A percentile compares a stretch with the other conserved stretches of the same genome.
Conservation (phyloP, 2,888 invertebrate genomes). For the Automeris io region DNA sequence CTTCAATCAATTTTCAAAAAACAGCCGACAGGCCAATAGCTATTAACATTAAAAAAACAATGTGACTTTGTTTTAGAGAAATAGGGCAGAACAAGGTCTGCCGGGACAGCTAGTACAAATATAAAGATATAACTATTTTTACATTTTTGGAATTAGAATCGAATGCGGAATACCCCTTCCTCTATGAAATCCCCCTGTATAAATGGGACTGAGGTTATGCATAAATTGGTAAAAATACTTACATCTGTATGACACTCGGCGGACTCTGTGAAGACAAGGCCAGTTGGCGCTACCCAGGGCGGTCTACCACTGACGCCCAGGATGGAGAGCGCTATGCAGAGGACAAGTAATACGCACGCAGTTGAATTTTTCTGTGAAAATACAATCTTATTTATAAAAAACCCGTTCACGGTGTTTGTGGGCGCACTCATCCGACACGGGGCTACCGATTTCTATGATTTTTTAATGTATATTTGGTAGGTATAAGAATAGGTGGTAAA, state of each 20-base stretch:
- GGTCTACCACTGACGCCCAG: constrained; percentile 44
- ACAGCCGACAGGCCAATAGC: no score
- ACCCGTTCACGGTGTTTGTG: background rate
- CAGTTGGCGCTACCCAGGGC: constrained; percentile 46
- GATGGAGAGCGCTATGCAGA: constrained; percentile 31
- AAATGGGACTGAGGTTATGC: background rate
- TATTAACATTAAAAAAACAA: no score
- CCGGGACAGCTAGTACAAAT: no score
- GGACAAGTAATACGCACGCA: constrained; percentile 26
- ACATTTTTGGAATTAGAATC: no score
- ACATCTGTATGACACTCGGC: constrained; percentile 64
- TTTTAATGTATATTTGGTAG: no score
- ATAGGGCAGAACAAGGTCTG: no score
- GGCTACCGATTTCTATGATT: background rate
- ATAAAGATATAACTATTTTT: no score
- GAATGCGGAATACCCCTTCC: no score
- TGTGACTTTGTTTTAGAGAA: no score
- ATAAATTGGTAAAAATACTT: constrained; percentile 27
- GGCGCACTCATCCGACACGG: background rate
- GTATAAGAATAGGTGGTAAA: no score
- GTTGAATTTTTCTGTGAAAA: constrained; percentile 27
- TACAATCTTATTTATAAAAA: background rate
- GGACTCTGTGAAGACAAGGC: constrained; percentile 51
- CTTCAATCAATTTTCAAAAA: no score
- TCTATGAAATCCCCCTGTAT: no score